Conservation (phyloP, 1,140 invertebrate species). For the Cotesia glomerata region DNA sequence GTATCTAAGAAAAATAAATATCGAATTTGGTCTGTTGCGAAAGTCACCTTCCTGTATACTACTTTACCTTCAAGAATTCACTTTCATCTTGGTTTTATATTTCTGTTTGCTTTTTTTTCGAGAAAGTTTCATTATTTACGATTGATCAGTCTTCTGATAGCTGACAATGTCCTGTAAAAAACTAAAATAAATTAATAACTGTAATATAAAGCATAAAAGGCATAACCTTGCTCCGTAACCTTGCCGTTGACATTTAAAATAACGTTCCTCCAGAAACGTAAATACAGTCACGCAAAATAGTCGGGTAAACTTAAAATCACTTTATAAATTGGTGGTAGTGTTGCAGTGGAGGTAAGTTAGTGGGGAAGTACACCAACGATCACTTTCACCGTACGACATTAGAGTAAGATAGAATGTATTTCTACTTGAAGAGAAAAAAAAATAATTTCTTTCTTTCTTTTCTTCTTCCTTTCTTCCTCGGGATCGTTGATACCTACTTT, state of each 20-base stretch:
- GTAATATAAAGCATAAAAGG: neutral
- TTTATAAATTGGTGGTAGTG: conserved; percentile 9
- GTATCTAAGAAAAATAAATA: neutral
- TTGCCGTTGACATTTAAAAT: conserved; percentile 44
- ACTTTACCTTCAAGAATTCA: conserved; percentile 8
- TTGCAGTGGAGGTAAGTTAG: conserved; percentile 11
- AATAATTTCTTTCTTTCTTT: conserved; percentile 22
- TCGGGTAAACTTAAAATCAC: neutral
- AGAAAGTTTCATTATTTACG: neutral
- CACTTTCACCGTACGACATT: conserved; percentile 53
- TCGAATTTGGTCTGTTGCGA: conserved; percentile 3
- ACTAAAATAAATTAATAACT: neutral
- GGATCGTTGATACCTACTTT: conserved; percentile 1
- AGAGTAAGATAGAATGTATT: neutral
- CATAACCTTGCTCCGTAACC: conserved; percentile 55
- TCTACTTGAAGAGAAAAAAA: conserved; percentile 23
- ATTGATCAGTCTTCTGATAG: neutral
- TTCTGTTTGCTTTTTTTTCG: too few species aligned
- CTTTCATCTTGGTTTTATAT: conserved; percentile 13
- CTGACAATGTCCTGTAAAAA: conserved; percentile 16
- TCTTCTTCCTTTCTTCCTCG: conserved; percentile 10
- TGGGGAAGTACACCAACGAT: conserved; percentile 39
- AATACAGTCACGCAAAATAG: conserved; percentile 32
- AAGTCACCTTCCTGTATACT: neutral
- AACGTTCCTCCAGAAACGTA: conserved; percentile 22